A percentile compares a stretch with the other conserved stretches of the same genome.
These are phyloP conservation scores for Chamaea fasciata DNA, from an alignment of 2,113 vertebrate species.

Conservation along the genomic window DNA sequence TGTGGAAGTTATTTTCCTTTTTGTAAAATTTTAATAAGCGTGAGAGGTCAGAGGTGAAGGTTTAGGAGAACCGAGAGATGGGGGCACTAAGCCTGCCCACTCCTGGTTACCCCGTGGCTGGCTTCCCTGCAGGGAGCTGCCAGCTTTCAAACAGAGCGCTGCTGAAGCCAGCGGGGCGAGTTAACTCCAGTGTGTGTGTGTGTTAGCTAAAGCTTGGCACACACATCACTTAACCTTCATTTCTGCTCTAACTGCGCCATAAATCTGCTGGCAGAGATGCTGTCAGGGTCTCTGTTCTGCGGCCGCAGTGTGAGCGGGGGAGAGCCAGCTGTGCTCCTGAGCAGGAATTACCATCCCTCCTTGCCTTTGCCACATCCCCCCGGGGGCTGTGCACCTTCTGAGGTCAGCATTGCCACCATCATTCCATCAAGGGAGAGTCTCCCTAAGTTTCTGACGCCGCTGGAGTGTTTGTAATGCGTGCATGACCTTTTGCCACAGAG, in stretches of 20 bases:
- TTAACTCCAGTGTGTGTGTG: not conserved
- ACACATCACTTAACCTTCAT: not conserved
- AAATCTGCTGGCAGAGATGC: not conserved
- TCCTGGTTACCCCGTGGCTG: accelerated
- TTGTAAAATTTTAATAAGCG: accelerated
- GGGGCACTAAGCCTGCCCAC: not conserved
- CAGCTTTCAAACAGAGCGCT: not conserved
- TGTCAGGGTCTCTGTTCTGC: not conserved
- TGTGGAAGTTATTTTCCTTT: not conserved
- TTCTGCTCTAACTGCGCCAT: not conserved
- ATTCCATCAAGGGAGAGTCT: not conserved
- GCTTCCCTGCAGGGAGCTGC: not conserved
- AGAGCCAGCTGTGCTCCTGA: not conserved
- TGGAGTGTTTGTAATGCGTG: not conserved
- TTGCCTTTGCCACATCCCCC: not conserved
- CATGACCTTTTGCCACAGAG: accelerated
- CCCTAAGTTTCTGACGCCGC: not conserved
- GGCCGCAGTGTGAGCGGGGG: no score
- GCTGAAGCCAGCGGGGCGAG: not conserved
- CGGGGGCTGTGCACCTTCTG: not conserved
- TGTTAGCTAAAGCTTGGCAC: not conserved
- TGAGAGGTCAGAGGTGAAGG: not conserved
- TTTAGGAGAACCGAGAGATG: not conserved
- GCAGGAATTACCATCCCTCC: not conserved
- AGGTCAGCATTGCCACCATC: not conserved